Base-by-base conservation (phyloP, 1,140 invertebrate genomes). In the Drosophila mauritiana region DNA sequence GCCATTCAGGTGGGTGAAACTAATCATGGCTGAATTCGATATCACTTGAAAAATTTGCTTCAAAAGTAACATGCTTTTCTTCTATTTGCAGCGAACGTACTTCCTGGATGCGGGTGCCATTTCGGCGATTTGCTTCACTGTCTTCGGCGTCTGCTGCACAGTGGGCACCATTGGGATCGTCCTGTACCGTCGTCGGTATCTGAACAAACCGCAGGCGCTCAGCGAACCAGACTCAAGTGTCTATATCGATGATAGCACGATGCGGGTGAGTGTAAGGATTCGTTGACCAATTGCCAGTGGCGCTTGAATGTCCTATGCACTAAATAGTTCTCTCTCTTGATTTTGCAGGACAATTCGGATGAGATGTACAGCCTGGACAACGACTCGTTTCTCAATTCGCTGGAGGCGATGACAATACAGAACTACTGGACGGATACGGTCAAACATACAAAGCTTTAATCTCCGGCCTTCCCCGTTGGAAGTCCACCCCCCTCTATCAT, bases 331-430 rank as follows among this genome's bases (percentile, higher is more conserved):
- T 70, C 64, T 13, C 69, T 57, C 43, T 74, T 57, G 89, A 61
- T 72, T 53, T 78, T 51, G 20, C 93, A 97, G 97, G 97, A 97
- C 92, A 97, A 97, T 91, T 97, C 96, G 0, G 97, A 97, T 93
- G 97, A 97, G 93, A 97, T 97, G 96, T 97, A 97, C 93, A 97
- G 97, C 91, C 93, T 97, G 92, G 97, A 98, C 93, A 98, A 97
- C 91, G 97, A 98, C 92, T 97, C 97, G 63, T 98, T 97, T 93
- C 94, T 98, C 53, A 98, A 97, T 93, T 97, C 97, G 56, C 92
- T 97, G 69, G 97, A 98, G 93, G 97, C 97, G 55, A 97, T 98
- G 96, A 98, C 97, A 82, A 97, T 98, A 92, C 97, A 97, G 92
- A 98, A 97, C 93, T 97, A 97, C 91, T 98, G 97, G 97, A 97